Conservation (phyloP, 2,113 vertebrate species). For the Sorex araneus region DNA sequence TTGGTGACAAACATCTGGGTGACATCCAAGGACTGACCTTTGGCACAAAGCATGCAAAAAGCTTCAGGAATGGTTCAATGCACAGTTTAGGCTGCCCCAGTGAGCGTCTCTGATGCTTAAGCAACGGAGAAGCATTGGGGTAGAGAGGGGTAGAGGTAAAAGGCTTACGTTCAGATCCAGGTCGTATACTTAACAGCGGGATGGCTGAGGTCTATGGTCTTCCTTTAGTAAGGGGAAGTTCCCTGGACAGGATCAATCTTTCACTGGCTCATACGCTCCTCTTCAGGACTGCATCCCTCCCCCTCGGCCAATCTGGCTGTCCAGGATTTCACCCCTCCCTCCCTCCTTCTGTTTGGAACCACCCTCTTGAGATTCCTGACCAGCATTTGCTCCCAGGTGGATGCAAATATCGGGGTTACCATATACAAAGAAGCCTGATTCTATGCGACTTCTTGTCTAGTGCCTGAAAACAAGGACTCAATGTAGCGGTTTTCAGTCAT, state of each 20-base stretch:
- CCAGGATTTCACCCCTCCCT: no score
- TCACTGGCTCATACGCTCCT: no score
- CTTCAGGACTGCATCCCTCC: no score
- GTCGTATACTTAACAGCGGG: neutral
- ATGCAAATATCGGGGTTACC: no score
- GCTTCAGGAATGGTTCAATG: slow-evolving; percentile 5
- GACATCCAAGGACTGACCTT: slow-evolving; percentile 37
- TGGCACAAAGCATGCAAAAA: neutral
- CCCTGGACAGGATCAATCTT: neutral
- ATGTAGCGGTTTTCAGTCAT: no score
- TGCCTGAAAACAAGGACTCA: no score
- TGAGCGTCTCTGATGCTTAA: neutral
- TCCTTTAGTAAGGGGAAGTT: neutral
- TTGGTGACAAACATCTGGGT: slow-evolving; percentile 52
- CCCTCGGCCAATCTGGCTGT: no score
- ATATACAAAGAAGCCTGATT: no score
- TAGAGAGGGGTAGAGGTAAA: neutral
- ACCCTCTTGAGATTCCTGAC: no score
- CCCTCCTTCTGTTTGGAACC: no score
- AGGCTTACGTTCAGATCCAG: slow-evolving; percentile 40
- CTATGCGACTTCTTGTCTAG: no score
- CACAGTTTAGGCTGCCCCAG: neutral
- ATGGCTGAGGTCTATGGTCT: neutral
- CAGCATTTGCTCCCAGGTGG: no score
- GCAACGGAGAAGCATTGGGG: neutral